A percentile compares a stretch with the other conserved stretches of the same genome.
Conservation (phyloP, 2,113 vertebrate genomes). For the Chascanopsetta lugubris region DNA sequence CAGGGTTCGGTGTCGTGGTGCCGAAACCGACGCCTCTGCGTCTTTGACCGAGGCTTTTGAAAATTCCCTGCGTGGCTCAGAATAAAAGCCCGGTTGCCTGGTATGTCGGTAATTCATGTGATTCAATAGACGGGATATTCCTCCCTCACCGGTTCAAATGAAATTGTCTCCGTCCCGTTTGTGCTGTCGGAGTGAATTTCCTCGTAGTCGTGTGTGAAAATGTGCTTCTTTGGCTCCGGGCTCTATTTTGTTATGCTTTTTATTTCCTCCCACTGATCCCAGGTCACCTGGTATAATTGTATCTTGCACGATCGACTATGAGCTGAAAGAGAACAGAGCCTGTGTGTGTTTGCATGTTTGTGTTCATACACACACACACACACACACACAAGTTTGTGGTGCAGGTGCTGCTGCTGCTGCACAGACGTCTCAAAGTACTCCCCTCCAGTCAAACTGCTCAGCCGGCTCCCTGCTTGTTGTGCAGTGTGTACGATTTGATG, state of each 20-base stretch:
- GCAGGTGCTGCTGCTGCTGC: background rate
- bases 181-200: slow-evolving; percentile 29
- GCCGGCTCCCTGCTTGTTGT: slow-evolving; percentile 23
- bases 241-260: slow-evolving; percentile 56
- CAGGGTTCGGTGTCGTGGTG: background rate
- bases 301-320: slow-evolving; percentile 52
- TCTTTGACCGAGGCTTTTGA: background rate
- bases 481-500: too few relatives aligned
- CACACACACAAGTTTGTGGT: background rate
- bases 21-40: background rate
- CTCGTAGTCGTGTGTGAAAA: slow-evolving; percentile 34
- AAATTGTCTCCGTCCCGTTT: background rate
- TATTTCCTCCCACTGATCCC: slow-evolving; percentile 67
- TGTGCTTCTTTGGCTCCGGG: slow-evolving; percentile 16
- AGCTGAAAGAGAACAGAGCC: slow-evolving; percentile 38
- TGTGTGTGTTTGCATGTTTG: background rate
- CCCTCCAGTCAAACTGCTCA: background rate
- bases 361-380: background rate
- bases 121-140: slow-evolving; percentile 1
- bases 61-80: background rate
- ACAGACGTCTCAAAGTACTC: background rate
- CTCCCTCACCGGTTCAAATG: slow-evolving; percentile 11
- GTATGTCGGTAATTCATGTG: background rate
- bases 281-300: slow-evolving; percentile 64
- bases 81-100: background rate